phyloP scores from a whole-genome alignment of 2,113 vertebrate species.

The Zapus hudsonius region DNA sequence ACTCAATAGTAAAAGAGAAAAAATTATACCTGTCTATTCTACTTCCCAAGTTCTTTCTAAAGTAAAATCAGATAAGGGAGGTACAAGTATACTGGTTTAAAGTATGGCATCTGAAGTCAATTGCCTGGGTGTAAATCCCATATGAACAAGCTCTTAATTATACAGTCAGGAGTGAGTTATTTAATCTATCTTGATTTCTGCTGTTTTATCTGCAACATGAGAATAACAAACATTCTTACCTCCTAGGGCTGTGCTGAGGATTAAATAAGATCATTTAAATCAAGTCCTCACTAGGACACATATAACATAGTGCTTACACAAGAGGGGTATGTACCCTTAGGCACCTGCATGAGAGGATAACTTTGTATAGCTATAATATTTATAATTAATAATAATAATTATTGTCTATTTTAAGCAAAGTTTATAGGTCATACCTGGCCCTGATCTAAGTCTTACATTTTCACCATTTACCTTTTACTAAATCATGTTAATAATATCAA shows the following conservation, averaged over 20 bases:
- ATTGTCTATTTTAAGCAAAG: neutral
- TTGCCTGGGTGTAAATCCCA: neutral
- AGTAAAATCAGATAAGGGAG: neutral
- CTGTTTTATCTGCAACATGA: neutral
- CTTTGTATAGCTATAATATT: neutral
- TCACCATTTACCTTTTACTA: neutral
- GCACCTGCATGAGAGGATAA: neutral
- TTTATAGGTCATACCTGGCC: neutral
- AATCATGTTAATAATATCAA: neutral
- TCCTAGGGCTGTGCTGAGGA: neutral
- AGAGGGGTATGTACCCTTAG: neutral
- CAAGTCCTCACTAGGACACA: neutral
- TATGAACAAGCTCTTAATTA: fast-evolving
- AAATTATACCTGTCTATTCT: neutral
- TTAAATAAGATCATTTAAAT: neutral
- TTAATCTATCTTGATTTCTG: neutral
- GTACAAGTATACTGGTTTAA: neutral
- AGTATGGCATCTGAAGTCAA: neutral
- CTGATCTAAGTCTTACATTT: neutral
- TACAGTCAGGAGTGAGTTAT: neutral
- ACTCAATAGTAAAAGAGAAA: neutral
- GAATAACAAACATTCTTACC: neutral
- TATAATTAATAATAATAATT: neutral
- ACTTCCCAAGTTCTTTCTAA: constrained; percentile 1
- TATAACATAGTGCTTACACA: neutral